Conservation (phyloP, 1,140 invertebrate species). For the Stegodyphus mimosarum region DNA sequence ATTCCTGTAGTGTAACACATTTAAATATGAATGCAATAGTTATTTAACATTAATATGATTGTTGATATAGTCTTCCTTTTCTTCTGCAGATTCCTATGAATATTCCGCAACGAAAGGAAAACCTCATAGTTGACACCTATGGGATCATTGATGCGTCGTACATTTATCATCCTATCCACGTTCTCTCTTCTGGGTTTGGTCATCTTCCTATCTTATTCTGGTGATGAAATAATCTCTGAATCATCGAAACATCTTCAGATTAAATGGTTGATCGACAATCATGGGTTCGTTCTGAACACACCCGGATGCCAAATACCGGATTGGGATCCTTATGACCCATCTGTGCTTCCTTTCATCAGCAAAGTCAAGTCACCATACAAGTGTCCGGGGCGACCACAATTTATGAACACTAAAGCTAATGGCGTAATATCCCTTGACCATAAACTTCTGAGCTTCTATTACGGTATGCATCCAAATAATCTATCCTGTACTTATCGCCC, state of each 20-base stretch:
- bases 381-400: constrained; percentile 40
- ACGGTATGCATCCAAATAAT: constrained; percentile 36
- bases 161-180: constrained; percentile 40
- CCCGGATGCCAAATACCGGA: constrained; percentile 83
- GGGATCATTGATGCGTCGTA: constrained; percentile 47
- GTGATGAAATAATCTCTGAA: constrained; percentile 43
- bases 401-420: constrained; percentile 28
- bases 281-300: constrained; percentile 74
- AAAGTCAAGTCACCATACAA: constrained; percentile 27
- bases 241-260: constrained; percentile 24
- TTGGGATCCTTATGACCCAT: constrained; percentile 78
- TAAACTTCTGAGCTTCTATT: constrained; percentile 45
- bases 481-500: constrained; percentile 44
- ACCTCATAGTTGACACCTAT: constrained; percentile 18
- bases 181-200: constrained; percentile 35
- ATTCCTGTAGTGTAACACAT: too few relatives aligned
- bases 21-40: background rate
- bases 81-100: constrained; percentile 24
- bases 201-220: constrained; percentile 49
- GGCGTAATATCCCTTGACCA: constrained; percentile 35
- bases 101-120: background rate
- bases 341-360: constrained; percentile 72
- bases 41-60: background rate
- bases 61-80: background rate
- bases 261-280: constrained; percentile 28